These are phyloP conservation scores for Mastomys coucha DNA, from an alignment of 2,113 vertebrate species.

Conservation along the genomic window DNA sequence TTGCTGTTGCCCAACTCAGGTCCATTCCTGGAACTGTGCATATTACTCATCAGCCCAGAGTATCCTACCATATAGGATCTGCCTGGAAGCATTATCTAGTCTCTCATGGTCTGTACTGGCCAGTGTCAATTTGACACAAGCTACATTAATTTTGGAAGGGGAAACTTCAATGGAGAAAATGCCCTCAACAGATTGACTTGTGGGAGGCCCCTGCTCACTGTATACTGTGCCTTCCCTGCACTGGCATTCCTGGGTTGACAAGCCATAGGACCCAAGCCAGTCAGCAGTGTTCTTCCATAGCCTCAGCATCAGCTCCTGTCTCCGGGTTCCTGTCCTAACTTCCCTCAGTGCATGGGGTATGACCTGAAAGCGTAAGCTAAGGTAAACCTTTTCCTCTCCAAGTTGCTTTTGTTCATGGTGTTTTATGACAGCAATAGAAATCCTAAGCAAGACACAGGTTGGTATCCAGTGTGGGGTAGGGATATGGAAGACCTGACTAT, in stretches of 20 bases:
- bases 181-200: background rate
- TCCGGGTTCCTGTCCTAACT: background rate
- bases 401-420: background rate
- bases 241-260: background rate
- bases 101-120: background rate
- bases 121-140: background rate
- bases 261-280: background rate
- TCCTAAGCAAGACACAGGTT: background rate
- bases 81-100: background rate
- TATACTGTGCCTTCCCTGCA: background rate
- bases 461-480: background rate
- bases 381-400: background rate
- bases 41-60: too few species aligned
- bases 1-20: background rate
- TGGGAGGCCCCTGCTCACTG: background rate
- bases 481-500: background rate
- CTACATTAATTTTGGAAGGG: background rate
- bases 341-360: background rate
- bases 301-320: background rate
- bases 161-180: background rate
- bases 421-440: background rate
- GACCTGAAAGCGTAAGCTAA: background rate
- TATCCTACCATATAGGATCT: background rate
- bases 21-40: background rate
- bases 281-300: too few species aligned